phyloP scores from a whole-genome alignment of 2,797 vertebrate species.

The Cynopterus sphinx region DNA sequence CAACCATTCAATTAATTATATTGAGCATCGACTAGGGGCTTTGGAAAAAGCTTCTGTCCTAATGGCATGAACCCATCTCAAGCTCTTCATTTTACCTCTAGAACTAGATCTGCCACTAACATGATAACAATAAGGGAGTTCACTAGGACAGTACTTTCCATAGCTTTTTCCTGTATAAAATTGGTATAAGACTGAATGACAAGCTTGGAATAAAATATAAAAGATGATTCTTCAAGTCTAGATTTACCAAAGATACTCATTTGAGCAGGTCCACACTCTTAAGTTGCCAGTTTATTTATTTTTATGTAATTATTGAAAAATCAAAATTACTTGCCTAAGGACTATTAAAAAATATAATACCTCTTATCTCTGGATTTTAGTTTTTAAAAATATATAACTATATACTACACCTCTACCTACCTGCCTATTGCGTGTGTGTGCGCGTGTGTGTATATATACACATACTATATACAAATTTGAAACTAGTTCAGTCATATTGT shows the following conservation, averaged over 20 bases:
- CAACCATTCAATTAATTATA: not conserved
- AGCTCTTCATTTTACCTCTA: not conserved
- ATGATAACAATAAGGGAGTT: not conserved
- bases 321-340: constrained; percentile 49
- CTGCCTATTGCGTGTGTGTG: not conserved
- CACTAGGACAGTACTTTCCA: not conserved
- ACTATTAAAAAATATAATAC: constrained; percentile 20
- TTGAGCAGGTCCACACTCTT: not conserved
- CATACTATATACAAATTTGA: constrained; percentile 51
- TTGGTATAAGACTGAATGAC: not conserved
- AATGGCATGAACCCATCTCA: not conserved
- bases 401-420: not conserved
- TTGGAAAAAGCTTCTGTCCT: not conserved
- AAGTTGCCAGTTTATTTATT: not conserved
- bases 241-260: not conserved
- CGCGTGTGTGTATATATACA: no score
- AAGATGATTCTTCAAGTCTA: not conserved
- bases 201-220: not conserved
- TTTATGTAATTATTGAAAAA: constrained; percentile 65
- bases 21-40: not conserved
- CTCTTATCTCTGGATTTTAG: constrained; percentile 37
- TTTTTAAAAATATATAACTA: not conserved
- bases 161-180: not conserved
- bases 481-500: constrained; percentile 31
- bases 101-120: not conserved